Evolutionary conservation across 35 echinoderm and acorn worm genomes (phyloP).

Genomic region (Strongylocentrotus purpuratus): DNA sequence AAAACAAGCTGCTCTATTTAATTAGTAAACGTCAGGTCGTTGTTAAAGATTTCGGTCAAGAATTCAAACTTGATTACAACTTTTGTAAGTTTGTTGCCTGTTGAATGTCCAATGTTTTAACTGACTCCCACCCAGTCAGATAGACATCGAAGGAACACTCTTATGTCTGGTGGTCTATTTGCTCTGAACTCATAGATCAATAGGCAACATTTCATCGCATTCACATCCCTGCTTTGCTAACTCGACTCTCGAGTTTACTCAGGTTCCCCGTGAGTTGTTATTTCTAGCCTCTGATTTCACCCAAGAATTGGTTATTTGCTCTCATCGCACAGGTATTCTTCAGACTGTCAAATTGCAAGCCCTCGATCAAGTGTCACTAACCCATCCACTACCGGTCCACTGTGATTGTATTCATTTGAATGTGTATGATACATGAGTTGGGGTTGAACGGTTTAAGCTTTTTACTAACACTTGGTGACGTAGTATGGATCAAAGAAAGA

Average conservation of each 20-base stretch:
- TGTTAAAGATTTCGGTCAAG: too few species aligned
- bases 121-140: not conserved
- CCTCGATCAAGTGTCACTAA: not conserved
- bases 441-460: not conserved
- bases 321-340: not conserved
- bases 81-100: not conserved
- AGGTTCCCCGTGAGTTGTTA: conserved; percentile 3
- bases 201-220: not conserved
- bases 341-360: not conserved
- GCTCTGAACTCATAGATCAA: not conserved
- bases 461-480: not conserved
- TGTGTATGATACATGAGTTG: not conserved
- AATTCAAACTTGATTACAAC: too few species aligned
- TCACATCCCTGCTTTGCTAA: not conserved
- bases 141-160: not conserved
- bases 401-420: not conserved
- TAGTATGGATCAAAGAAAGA: not conserved
- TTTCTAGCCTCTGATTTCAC: not conserved
- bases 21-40: too few species aligned
- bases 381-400: not conserved
- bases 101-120: not conserved
- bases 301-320: not conserved
- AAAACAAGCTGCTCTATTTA: too few species aligned
- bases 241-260: not conserved
- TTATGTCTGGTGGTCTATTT: not conserved